These are phyloP conservation scores for Helogale parvula DNA, from an alignment of 2,113 vertebrate species.

Conservation along the genomic window DNA sequence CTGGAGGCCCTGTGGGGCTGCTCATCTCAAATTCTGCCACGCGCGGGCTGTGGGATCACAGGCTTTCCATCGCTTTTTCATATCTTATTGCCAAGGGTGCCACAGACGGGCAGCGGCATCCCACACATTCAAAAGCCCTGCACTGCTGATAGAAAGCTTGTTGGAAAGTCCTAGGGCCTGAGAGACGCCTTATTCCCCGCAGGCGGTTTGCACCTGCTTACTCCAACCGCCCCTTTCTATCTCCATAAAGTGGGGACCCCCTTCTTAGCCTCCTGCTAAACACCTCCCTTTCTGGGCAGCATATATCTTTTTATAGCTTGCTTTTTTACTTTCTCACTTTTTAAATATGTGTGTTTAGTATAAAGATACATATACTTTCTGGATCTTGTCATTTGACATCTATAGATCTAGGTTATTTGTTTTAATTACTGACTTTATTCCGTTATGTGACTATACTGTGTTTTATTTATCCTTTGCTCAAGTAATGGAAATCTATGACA, in stretches of 20 bases:
- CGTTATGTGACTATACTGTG: background rate
- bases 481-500: background rate
- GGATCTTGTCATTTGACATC: background rate
- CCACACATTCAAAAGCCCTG: background rate
- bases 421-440: background rate
- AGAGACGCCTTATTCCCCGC: background rate
- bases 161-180: background rate
- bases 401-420: background rate
- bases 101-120: constrained; percentile 62
- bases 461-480: background rate
- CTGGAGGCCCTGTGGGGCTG: constrained; percentile 78
- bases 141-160: background rate
- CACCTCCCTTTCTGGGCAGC: background rate
- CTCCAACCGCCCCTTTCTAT: background rate
- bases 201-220: background rate
- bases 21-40: constrained; percentile 79
- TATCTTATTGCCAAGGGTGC: constrained; percentile 57
- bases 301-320: background rate
- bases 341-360: background rate
- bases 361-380: background rate
- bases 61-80: constrained; percentile 57
- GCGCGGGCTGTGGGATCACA: constrained; percentile 75
- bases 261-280: background rate
- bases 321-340: background rate
- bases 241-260: background rate